A percentile compares a stretch with the other conserved stretches of the same genome.
These are phyloP conservation scores for Torymus tubicola DNA, from an alignment of 2,888 invertebrate genomes.

Conservation along the genomic window DNA sequence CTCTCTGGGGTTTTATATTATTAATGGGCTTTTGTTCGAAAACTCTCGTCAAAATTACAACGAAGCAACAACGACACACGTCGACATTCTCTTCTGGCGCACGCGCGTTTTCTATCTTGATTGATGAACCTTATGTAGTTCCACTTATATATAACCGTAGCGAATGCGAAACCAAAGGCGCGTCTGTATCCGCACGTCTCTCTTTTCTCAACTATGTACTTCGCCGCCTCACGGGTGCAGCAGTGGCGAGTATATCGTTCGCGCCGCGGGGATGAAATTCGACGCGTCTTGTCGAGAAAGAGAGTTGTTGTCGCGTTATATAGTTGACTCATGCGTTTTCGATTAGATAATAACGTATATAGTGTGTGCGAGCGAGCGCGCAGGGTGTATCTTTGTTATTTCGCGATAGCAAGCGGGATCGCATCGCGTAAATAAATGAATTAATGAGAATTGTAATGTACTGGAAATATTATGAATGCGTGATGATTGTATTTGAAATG, in stretches of 20 bases:
- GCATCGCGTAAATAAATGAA: background rate
- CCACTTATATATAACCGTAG: too few species aligned
- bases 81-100: too few species aligned
- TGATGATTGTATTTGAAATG: too few species aligned
- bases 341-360: conserved; percentile 48
- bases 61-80: too few species aligned
- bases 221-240: background rate
- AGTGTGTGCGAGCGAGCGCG: background rate
- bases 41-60: too few species aligned
- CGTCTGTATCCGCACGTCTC: background rate
- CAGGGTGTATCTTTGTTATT: conserved; percentile 27
- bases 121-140: too few species aligned
- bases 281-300: conserved; percentile 25
- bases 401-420: background rate
- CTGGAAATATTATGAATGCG: too few species aligned
- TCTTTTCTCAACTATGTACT: conserved; percentile 16
- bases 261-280: conserved; percentile 42
- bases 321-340: conserved; percentile 33
- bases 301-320: conserved; percentile 25
- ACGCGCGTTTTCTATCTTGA: too few species aligned
- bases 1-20: too few species aligned
- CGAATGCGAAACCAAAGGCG: background rate
- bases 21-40: too few species aligned
- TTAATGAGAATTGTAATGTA: too few species aligned
- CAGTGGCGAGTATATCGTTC: conserved; percentile 5